phyloP scores from a whole-genome alignment of 2,113 vertebrate genomes.

The Calcarius ornatus region DNA sequence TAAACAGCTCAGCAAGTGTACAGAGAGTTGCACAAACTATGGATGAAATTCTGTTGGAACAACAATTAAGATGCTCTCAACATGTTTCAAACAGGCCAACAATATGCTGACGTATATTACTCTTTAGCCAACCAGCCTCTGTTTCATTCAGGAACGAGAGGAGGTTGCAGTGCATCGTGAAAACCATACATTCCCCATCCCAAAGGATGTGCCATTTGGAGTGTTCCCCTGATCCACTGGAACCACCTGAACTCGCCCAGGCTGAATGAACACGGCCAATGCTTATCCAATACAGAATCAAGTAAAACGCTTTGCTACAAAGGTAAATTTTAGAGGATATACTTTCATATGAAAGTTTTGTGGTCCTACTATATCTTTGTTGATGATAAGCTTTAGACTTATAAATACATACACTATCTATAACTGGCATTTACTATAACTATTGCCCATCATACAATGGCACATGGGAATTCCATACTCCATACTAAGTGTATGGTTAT shows the following conservation, averaged over 20 bases:
- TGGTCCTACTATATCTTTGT: slow-evolving; percentile 63
- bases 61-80: slow-evolving; percentile 69
- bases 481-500: slow-evolving; percentile 53
- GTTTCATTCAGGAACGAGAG: slow-evolving; percentile 59
- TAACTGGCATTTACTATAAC: slow-evolving; percentile 59
- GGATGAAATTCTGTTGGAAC: slow-evolving; percentile 72
- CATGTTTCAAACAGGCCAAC: slow-evolving; percentile 69
- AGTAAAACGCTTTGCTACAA: slow-evolving; percentile 72
- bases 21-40: slow-evolving; percentile 68
- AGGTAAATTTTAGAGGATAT: slow-evolving; percentile 71
- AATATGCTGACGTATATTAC: slow-evolving; percentile 74
- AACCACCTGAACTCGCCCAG: slow-evolving; percentile 56
- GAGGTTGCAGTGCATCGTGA: slow-evolving; percentile 56
- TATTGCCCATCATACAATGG: slow-evolving; percentile 65
- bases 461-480: slow-evolving; percentile 55
- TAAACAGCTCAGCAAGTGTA: slow-evolving; percentile 68
- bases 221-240: slow-evolving; percentile 66
- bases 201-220: slow-evolving; percentile 63
- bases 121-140: slow-evolving; percentile 69
- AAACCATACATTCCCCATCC: slow-evolving; percentile 62
- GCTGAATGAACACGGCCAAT: slow-evolving; percentile 62
- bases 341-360: slow-evolving; percentile 72
- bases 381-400: slow-evolving; percentile 62
- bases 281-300: slow-evolving; percentile 71
- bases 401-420: slow-evolving; percentile 58